Conservation (phyloP, 1,140 invertebrate species). For the Bombus consobrinus region DNA sequence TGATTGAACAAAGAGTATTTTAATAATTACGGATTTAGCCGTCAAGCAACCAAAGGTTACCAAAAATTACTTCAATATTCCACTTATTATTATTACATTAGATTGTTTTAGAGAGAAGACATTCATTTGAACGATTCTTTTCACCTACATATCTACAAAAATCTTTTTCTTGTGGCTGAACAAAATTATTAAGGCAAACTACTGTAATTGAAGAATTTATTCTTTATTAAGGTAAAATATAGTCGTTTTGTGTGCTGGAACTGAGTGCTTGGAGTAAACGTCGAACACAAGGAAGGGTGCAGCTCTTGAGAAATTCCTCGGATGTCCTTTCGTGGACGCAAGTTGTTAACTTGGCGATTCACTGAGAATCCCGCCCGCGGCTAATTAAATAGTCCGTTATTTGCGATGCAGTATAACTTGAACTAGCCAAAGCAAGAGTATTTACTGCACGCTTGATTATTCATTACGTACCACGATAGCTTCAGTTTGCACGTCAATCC, state of each 20-base stretch:
- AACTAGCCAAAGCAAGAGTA: slow-evolving; percentile 28
- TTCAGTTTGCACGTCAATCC: slow-evolving; percentile 24
- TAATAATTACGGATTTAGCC: too few species aligned
- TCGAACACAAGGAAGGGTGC: background rate
- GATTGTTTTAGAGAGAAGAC: too few species aligned
- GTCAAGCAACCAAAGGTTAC: too few species aligned
- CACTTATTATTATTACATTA: too few species aligned
- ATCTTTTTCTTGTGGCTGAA: too few species aligned
- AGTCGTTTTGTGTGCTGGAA: background rate
- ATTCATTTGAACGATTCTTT: too few species aligned
- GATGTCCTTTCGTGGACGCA: slow-evolving; percentile 23
- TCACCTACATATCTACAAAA: too few species aligned
- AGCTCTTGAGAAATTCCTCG: slow-evolving; percentile 10
- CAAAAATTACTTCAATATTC: too few species aligned
- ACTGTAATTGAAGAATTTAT: background rate
- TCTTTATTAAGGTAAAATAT: background rate
- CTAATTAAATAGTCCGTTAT: slow-evolving; percentile 62
- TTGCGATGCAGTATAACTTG: slow-evolving; percentile 51
- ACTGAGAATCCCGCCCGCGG: slow-evolving; percentile 37
- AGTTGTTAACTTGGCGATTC: slow-evolving; percentile 32
- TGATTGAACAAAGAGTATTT: too few species aligned
- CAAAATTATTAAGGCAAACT: background rate
- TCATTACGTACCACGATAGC: slow-evolving; percentile 23
- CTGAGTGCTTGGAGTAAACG: background rate
- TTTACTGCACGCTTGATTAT: slow-evolving; percentile 46